Conservation (phyloP, 2,888 invertebrate genomes). For the Parnassius smintheus region DNA sequence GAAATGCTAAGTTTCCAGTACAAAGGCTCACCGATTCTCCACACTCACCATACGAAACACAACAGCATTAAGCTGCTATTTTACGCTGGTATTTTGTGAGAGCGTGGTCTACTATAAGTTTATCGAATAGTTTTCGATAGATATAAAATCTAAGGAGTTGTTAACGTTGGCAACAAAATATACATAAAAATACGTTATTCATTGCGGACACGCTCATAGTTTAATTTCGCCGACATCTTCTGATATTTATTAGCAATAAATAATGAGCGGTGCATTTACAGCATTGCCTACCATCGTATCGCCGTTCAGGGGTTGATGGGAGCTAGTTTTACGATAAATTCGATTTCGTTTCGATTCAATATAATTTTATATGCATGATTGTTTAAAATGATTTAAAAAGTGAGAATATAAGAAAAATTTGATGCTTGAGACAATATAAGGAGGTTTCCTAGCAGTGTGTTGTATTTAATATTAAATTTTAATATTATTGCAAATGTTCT, state of each 20-base stretch:
- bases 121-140: neutral
- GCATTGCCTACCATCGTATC: constrained; percentile 32
- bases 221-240: constrained; percentile 44
- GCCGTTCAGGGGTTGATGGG: constrained; percentile 9
- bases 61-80: too few relatives aligned
- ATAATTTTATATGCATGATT: neutral
- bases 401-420: too few relatives aligned
- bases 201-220: constrained; percentile 45
- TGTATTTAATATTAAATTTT: too few relatives aligned
- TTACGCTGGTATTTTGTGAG: too few relatives aligned
- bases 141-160: neutral
- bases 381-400: too few relatives aligned
- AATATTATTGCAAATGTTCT: too few relatives aligned
- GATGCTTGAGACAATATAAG: too few relatives aligned
- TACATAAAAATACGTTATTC: constrained; percentile 40
- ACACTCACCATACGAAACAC: too few relatives aligned
- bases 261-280: constrained; percentile 43
- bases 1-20: too few relatives aligned
- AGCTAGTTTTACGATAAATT: constrained; percentile 2
- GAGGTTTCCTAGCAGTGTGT: too few relatives aligned
- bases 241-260: constrained; percentile 54
- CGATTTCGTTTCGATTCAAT: neutral
- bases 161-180: constrained; percentile 28
- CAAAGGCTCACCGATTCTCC: too few relatives aligned
- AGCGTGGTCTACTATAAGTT: too few relatives aligned